Evolutionary conservation across 2,797 vertebrate species (phyloP), one percentile per base, ranked within the genome.

Genomic region (Cottoperca gobio): DNA sequence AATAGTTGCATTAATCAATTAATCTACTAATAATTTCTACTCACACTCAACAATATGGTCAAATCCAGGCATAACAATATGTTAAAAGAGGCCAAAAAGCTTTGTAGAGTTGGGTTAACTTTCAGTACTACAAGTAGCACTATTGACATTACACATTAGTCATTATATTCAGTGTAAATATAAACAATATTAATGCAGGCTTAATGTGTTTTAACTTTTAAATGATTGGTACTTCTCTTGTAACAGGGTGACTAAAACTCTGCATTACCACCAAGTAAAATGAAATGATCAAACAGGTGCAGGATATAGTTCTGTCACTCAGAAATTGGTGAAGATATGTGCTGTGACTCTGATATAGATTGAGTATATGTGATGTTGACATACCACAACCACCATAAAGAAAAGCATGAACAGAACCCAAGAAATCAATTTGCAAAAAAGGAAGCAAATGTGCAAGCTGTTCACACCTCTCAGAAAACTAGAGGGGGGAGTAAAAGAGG

Each of bases 401-500:
- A 76, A 67, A 79, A 55, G 31, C 68, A 39, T 55, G 62, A 77
- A 75, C 71, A 75, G 79, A 68, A 79, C 61, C 12, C 16, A 63
- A 74, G 67, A 75, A 43, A 73, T 76, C 46, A 63, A 73, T 74
- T 40, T 45, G 66, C 33, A 78, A 71, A 79, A 55, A 73, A 14
- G 39, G 37, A 85, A 63, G 64, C 59, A 76, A 67, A 53, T 70
- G 55, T 49, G 76, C 78, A 83, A 78, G 83, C 81, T 85, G 81
- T 86, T 89, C 83, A 86, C 88, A 88, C 83, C 76, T 88, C 77
- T 64, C 16, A 42, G 63, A 35, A n/a, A 68, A 65, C 57, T 40
- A 49, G 26, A 78, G 13, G 8, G 28, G 78, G 70, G 60, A 80
- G 62, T 54, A 35, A 58, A 76, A 62, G 48, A 73, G 10, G 63